phyloP scores from a whole-genome alignment of 2,797 vertebrate species.

The Dryobates pubescens region DNA sequence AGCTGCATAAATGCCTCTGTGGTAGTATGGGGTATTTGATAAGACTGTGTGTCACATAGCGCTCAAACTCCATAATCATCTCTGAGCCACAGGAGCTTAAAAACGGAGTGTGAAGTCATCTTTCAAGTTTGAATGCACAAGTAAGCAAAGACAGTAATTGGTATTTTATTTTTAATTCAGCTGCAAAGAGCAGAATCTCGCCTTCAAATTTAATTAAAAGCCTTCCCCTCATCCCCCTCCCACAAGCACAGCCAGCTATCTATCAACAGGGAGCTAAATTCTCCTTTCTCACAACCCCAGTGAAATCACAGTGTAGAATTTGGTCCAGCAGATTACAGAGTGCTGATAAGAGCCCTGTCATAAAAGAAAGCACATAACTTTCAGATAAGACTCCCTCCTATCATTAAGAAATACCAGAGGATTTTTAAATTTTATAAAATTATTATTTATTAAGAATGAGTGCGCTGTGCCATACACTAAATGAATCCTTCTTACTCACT shows the following conservation, averaged over 20 bases:
- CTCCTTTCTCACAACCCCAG: background rate
- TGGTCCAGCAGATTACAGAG: slow-evolving; percentile 23
- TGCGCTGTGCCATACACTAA: background rate
- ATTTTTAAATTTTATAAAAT: background rate
- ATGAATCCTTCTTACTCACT: background rate
- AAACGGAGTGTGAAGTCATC: slow-evolving; percentile 77
- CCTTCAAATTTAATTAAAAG: slow-evolving; percentile 81
- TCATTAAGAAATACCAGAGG: background rate
- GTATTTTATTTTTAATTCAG: slow-evolving; percentile 80
- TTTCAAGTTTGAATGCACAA: slow-evolving; percentile 78
- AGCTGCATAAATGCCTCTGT: slow-evolving; percentile 38
- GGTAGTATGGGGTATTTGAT: slow-evolving; percentile 68
- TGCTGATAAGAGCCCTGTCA: slow-evolving; percentile 4
- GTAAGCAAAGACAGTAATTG: slow-evolving; percentile 79
- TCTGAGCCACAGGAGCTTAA: slow-evolving; percentile 74
- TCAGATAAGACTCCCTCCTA: slow-evolving; percentile 8
- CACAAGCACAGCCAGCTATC: slow-evolving; percentile 59
- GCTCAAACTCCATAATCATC: slow-evolving; percentile 72
- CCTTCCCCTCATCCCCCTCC: slow-evolving; percentile 55
- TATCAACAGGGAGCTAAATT: slow-evolving; percentile 65
- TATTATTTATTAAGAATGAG: background rate
- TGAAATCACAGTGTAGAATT: slow-evolving; percentile 20
- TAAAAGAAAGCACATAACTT: background rate
- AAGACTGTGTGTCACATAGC: slow-evolving; percentile 61
- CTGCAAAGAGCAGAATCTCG: slow-evolving; percentile 74